These are phyloP conservation scores for Platyscapa corneri DNA, from an alignment of 1,140 invertebrate genomes.

Conservation along the genomic window DNA sequence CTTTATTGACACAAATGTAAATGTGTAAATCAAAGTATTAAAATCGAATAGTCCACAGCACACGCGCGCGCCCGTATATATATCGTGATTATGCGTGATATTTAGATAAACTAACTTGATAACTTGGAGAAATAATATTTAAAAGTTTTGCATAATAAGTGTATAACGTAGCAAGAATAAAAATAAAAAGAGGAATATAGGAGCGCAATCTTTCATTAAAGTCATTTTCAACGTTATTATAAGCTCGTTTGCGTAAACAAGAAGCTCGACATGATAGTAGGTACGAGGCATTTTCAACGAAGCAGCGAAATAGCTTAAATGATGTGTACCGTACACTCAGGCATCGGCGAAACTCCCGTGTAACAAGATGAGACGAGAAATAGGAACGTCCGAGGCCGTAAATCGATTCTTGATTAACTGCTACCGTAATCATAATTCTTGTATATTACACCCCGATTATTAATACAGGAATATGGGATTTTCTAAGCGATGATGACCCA, in stretches of 20 bases:
- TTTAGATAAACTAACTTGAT: too few species aligned
- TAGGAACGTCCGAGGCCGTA: constrained; percentile 8
- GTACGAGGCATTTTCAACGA: neutral
- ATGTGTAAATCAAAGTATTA: too few species aligned
- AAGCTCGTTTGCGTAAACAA: constrained; percentile 39
- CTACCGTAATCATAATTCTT: constrained; percentile 35
- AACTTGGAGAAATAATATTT: too few species aligned
- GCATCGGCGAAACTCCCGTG: neutral
- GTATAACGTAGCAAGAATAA: neutral
- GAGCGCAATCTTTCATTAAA: constrained; percentile 10
- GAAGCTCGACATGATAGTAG: neutral
- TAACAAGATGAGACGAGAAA: constrained; percentile 37
- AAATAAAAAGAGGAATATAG: neutral
- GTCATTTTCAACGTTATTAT: constrained; percentile 17
- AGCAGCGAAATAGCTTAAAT: constrained; percentile 15
- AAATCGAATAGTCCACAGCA: too few species aligned
- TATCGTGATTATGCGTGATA: too few species aligned
- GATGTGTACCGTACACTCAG: neutral
- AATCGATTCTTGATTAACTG: constrained; percentile 30
- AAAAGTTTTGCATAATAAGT: too few species aligned
- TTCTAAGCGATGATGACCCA: neutral
- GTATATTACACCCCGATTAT: neutral
- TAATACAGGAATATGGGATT: neutral
- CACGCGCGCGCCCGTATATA: too few species aligned
- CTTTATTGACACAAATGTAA: too few species aligned